Evolutionary conservation across 2,888 invertebrate species (phyloP).

Genomic region (Therioaphis trifolii): DNA sequence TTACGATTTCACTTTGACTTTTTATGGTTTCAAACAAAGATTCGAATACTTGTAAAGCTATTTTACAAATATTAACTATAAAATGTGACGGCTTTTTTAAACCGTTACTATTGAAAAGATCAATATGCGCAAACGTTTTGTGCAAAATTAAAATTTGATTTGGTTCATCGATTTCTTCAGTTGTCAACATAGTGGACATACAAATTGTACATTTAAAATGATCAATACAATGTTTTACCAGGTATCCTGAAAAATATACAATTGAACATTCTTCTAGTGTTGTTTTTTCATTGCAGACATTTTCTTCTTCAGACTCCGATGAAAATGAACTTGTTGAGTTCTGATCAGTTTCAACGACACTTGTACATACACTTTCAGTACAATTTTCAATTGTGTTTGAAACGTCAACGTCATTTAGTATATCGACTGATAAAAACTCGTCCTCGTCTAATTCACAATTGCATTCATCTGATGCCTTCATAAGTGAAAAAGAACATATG

Average conservation of each 20-base stretch:
- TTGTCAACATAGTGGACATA: neutral
- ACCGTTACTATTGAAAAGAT: neutral
- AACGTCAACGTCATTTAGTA: neutral
- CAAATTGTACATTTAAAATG: constrained; percentile 8
- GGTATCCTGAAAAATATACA: neutral
- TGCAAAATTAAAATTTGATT: constrained; percentile 1
- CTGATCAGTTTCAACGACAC: neutral
- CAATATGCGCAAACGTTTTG: constrained; percentile 9
- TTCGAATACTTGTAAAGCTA: neutral
- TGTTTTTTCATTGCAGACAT: neutral
- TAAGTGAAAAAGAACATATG: constrained; percentile 25
- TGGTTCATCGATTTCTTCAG: neutral
- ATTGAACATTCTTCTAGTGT: no score
- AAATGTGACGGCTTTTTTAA: neutral
- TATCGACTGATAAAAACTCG: constrained; percentile 2
- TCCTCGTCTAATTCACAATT: constrained; percentile 11
- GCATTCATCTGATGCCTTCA: neutral
- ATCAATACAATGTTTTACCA: neutral
- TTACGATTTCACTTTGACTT: no score
- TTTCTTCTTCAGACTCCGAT: neutral
- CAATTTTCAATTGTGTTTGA: neutral
- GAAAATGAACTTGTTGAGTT: neutral
- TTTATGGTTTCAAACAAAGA: no score
- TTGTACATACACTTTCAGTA: neutral
- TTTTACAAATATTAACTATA: constrained; percentile 17